Conservation (phyloP, 2,113 vertebrate species). For the Sebastes fasciatus region DNA sequence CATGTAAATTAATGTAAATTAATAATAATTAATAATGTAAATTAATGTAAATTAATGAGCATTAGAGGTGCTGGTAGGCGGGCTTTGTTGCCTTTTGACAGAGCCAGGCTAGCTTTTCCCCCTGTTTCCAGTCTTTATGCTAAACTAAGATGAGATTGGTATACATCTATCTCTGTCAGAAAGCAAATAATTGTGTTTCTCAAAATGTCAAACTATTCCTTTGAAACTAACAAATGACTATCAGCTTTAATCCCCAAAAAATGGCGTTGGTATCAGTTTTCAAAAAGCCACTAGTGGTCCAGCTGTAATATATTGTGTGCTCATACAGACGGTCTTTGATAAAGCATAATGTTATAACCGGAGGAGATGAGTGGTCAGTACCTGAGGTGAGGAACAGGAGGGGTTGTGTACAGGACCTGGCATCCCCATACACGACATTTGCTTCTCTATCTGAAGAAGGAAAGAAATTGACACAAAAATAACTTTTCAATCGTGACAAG, state of each 20-base stretch:
- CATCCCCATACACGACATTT: conserved; percentile 93
- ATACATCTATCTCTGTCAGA: not conserved
- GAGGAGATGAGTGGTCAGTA: conserved; percentile 77
- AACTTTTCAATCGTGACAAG: conserved; percentile 46
- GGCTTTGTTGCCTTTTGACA: not conserved
- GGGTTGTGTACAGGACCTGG: conserved; percentile 90
- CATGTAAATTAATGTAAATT: too few species aligned
- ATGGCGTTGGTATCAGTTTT: not conserved
- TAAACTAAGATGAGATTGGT: not conserved
- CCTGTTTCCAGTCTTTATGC: not conserved
- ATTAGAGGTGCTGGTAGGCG: not conserved
- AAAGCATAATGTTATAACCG: not conserved
- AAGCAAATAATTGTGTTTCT: not conserved
- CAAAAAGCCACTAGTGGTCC: not conserved
- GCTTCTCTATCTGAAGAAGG: conserved; percentile 90
- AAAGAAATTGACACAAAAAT: conserved; percentile 45
- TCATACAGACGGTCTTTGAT: not conserved
- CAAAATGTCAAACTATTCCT: not conserved
- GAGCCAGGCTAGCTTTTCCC: not conserved
- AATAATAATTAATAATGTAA: too few species aligned
- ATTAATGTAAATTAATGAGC: not conserved
- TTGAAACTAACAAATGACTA: not conserved
- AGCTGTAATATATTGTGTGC: not conserved
- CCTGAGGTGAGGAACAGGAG: conserved; percentile 91
- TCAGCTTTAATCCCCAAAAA: not conserved